Evolutionary conservation across 2,888 invertebrate species (phyloP).

Genomic region (Prosopocoilus inquinatus): DNA sequence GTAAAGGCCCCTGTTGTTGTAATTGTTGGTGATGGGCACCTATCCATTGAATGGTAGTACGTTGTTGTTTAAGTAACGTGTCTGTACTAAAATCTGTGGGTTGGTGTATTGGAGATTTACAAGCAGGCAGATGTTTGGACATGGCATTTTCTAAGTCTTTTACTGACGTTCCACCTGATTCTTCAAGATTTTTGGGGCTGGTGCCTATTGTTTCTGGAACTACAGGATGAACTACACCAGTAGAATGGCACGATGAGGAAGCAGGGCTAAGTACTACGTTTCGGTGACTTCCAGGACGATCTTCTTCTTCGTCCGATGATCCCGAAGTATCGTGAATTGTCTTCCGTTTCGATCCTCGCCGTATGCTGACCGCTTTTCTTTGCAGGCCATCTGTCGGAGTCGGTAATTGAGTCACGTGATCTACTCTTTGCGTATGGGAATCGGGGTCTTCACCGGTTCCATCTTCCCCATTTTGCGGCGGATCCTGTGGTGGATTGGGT

Average conservation of each 20-base stretch:
- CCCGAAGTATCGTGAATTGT: constrained; percentile 53
- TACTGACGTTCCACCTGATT: constrained; percentile 62
- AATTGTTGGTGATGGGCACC: constrained; percentile 74
- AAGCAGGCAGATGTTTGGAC: constrained; percentile 85
- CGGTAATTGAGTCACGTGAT: constrained; percentile 56
- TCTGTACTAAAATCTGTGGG: constrained; percentile 88
- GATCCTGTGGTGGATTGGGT: constrained; percentile 53
- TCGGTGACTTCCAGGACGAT: constrained; percentile 38
- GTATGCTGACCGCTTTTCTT: constrained; percentile 41
- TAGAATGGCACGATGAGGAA: constrained; percentile 64
- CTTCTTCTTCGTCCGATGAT: constrained; percentile 55
- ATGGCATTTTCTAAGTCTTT: constrained; percentile 94
- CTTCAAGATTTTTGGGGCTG: constrained; percentile 53
- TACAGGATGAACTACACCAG: constrained; percentile 55
- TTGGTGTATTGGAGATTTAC: constrained; percentile 62
- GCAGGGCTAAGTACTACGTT: constrained; percentile 59
- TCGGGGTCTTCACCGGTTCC: constrained; percentile 50
- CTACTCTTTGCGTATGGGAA: constrained; percentile 53
- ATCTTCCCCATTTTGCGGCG: constrained; percentile 47
- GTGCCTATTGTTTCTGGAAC: constrained; percentile 45
- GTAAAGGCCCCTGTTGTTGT: constrained; percentile 60
- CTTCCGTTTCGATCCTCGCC: constrained; percentile 63
- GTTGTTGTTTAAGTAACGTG: constrained; percentile 76
- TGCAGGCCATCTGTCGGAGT: constrained; percentile 40
- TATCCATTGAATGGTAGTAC: constrained; percentile 91